These are phyloP conservation scores for Propithecus deckenii DNA, from an alignment of 2,797 vertebrate genomes.

Conservation along the genomic window DNA sequence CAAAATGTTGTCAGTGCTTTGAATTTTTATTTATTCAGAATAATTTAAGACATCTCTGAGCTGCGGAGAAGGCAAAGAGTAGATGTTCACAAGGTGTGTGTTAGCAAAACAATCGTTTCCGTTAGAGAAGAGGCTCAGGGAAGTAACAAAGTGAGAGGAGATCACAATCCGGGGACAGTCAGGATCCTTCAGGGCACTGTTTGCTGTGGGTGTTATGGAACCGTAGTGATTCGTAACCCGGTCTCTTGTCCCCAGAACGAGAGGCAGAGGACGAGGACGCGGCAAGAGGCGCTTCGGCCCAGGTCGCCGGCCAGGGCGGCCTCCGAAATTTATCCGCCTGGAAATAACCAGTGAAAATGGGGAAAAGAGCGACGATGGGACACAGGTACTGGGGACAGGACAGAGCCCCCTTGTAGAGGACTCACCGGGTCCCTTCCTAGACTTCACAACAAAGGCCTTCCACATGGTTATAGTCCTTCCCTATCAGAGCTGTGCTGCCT, in stretches of 20 bases:
- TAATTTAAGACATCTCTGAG: conserved; percentile 17
- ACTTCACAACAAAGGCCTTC: background rate
- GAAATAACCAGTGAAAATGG: conserved; percentile 88
- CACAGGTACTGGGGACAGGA: conserved; percentile 85
- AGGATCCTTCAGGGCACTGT: background rate
- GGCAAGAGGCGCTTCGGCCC: conserved; percentile 94
- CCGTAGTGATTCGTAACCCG: conserved; percentile 39
- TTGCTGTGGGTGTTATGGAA: background rate
- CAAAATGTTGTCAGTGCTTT: background rate
- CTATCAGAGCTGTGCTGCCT: background rate
- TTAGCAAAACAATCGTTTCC: background rate
- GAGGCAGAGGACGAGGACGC: conserved; percentile 93
- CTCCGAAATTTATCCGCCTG: conserved; percentile 95
- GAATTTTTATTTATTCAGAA: conserved; percentile 26
- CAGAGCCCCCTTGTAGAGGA: background rate
- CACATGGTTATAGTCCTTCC: background rate
- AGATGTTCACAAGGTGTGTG: background rate
- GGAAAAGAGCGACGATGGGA: conserved; percentile 89
- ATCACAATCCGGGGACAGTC: background rate
- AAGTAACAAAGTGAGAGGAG: background rate
- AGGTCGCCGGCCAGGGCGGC: conserved; percentile 92
- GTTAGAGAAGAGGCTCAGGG: background rate
- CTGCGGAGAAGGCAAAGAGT: background rate
- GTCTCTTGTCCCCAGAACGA: conserved; percentile 87
- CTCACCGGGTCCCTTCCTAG: too few relatives aligned